A percentile compares a stretch with the other conserved stretches of the same genome.
These are phyloP conservation scores for Mesorhabditis belari DNA, from an alignment of 2,888 invertebrate species.

Conservation along the genomic window DNA sequence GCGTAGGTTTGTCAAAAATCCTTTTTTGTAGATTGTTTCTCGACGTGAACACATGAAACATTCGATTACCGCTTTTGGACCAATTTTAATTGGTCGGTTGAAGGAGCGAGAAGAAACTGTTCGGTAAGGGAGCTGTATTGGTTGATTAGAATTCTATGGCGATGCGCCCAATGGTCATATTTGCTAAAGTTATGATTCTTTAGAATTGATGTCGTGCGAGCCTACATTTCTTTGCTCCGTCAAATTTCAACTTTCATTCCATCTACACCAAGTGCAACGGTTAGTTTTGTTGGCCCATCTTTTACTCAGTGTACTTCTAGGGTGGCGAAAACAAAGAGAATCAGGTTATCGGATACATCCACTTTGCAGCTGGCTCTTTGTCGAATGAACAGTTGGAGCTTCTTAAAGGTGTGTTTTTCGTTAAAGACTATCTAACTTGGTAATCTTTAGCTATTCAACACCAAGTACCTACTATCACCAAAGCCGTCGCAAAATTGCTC, in stretches of 20 bases:
- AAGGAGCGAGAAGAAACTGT: conserved; percentile 83
- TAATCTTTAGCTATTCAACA: conserved; percentile 63
- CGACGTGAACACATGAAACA: conserved; percentile 82
- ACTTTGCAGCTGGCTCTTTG: conserved; percentile 6
- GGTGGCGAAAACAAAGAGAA: too few relatives aligned
- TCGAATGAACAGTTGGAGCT: conserved; percentile 10
- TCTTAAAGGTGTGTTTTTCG: conserved; percentile 8
- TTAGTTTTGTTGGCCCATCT: too few relatives aligned
- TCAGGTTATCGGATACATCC: conserved; percentile 8
- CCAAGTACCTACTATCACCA: conserved; percentile 51
- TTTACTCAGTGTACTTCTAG: too few relatives aligned
- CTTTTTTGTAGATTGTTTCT: conserved; percentile 61
- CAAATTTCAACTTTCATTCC: conserved; percentile 69
- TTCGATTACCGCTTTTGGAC: conserved; percentile 80
- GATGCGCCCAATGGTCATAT: conserved; percentile 71
- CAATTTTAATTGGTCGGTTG: conserved; percentile 78
- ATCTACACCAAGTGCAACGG: conserved; percentile 10
- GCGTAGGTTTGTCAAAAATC: not conserved
- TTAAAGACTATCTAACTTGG: too few relatives aligned
- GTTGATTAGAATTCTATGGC: too few relatives aligned
- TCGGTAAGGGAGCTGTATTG: conserved; percentile 75
- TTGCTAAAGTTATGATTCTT: not conserved
- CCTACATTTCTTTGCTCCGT: conserved; percentile 82
- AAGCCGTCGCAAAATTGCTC: conserved; percentile 79
- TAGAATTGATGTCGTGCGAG: conserved; percentile 73